Evolutionary conservation across 2,113 vertebrate species (phyloP), one percentile per base, ranked within the genome.

Genomic region (Hippocampus barbouri): DNA sequence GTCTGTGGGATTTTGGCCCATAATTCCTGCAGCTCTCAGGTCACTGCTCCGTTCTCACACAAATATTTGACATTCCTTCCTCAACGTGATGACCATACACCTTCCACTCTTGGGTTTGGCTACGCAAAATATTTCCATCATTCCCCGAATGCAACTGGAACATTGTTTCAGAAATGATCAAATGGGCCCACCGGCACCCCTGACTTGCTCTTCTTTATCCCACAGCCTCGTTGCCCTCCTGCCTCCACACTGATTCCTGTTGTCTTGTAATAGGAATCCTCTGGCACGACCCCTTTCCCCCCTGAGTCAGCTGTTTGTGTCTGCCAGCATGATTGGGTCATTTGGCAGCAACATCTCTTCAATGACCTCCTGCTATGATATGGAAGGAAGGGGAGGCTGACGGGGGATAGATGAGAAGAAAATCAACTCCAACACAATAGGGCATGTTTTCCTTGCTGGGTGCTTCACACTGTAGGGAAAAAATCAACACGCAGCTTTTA

Each of bases 31-130:
- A 91, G 91, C 90, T 93, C 92, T 91, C 90, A 85, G 92, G 92
- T 93, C 92, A 92, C 88, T 81, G 87, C 87, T 88, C 76, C 60
- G 89, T 92, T 93, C 92, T 92, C 92, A 92, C 91, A 89, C 91
- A 91, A 90, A 92, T 92, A 88, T 91, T 91, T 92, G 85, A 87
- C 91, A 93, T 93, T 93, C 92, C 89, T 92, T 93, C 90, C 90
- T 81, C 85, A 83, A 90, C 89, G 85, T 89, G 89, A 90, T 90
- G 86, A 91, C 91, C 91, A 90, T 91, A 91, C 91, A 93, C 92
- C 92, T 92, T 92, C 91, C 89, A 90, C 82, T 88, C 64, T 89
- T 85, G 92, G 91, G 83, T 92, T 91, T 92, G 90, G 89, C 91
- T 87, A 79, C 74, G 63, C 71, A 4, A 81, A 90, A 91, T 93